These are phyloP conservation scores for Plumapathes pennacea DNA, from an alignment of 92 coral and sea anemone species.

Conservation along the genomic window DNA sequence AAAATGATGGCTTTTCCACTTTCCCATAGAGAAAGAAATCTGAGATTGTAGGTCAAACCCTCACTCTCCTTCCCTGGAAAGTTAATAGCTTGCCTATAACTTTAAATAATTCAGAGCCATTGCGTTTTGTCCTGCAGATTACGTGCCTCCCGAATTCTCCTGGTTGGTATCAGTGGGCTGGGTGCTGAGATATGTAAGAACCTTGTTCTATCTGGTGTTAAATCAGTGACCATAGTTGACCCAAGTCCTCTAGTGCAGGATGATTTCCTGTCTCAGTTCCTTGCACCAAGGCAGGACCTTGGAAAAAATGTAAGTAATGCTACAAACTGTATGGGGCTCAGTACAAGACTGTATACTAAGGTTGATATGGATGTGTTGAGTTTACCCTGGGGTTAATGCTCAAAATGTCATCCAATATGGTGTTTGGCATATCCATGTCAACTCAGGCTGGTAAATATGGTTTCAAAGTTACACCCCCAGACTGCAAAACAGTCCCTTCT, in stretches of 20 bases:
- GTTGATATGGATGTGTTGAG: no score
- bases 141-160: conserved; percentile 83
- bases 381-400: no score
- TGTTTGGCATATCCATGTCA: no score
- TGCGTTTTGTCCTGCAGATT: conserved; percentile 56
- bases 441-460: no score
- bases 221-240: conserved; percentile 83
- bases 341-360: no score
- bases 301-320: conserved; percentile 93
- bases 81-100: neutral
- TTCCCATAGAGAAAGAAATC: no score
- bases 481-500: no score
- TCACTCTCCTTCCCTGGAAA: neutral
- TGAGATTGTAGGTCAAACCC: neutral
- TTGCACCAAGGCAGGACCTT: conserved; percentile 73
- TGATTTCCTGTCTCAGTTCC: conserved; percentile 91
- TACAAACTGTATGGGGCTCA: no score
- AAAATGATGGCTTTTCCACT: no score
- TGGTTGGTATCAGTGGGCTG: conserved; percentile 81
- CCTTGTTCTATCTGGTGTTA: conserved; percentile 93
- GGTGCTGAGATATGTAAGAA: conserved; percentile 99
- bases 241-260: conserved; percentile 65
- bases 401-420: no score
- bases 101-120: neutral
- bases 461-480: no score